Conservation (phyloP, 2,888 invertebrate genomes). For the Neoitamus cyanurus region DNA sequence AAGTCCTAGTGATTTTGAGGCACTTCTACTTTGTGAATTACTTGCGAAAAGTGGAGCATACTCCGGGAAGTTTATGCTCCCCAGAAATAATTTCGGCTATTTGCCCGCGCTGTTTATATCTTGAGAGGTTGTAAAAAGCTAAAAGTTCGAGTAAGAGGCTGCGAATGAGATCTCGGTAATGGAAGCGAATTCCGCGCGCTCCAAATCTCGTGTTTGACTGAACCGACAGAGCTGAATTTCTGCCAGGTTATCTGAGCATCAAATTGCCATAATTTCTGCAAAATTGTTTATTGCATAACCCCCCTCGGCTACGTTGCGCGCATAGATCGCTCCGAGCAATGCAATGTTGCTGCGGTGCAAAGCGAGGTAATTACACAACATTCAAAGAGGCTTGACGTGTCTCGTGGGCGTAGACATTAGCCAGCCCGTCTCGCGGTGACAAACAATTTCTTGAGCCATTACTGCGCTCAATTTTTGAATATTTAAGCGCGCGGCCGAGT, state of each 20-base stretch:
- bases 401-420: not conserved
- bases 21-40: not conserved
- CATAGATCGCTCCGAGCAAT: not conserved
- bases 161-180: not conserved
- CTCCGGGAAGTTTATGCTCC: not conserved
- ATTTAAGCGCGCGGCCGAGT: not conserved
- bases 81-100: not conserved
- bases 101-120: not conserved
- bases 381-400: not conserved
- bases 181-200: not conserved
- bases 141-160: not conserved
- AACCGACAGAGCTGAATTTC: not conserved
- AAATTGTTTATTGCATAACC: not conserved
- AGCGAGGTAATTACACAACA: not conserved
- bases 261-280: constrained; percentile 1
- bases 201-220: not conserved
- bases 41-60: not conserved
- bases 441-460: not conserved
- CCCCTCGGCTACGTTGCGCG: not conserved
- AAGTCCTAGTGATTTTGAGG: not conserved
- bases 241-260: not conserved
- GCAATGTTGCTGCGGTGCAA: not conserved
- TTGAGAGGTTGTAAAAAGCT: not conserved
- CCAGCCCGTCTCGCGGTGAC: not conserved
- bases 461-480: not conserved